Percentiles rank a stretch among this genome's conserved stretches.
Evolutionary conservation across 2,888 invertebrate species (phyloP).

Genomic region (Schizaphis graminum): DNA sequence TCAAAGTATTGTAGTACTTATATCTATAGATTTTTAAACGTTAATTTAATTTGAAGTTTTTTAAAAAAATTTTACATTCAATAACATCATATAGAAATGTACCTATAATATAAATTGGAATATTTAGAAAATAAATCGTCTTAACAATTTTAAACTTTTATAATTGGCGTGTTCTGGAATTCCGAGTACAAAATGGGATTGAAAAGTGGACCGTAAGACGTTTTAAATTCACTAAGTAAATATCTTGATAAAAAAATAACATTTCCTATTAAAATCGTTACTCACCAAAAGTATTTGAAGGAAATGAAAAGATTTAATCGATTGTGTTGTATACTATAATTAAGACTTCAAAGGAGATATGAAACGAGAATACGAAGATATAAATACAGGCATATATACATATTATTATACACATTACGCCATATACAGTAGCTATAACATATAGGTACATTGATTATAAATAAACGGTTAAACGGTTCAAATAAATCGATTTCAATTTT

Average conservation of each 20-base stretch:
- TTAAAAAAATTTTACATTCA: background rate
- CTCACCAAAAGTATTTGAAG: background rate
- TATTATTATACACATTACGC: background rate
- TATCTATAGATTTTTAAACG: background rate
- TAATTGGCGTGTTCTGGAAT: background rate
- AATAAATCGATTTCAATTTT: constrained; percentile 3
- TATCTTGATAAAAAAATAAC: background rate
- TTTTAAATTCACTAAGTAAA: background rate
- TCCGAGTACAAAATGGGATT: background rate
- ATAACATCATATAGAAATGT: background rate
- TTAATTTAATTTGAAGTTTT: background rate
- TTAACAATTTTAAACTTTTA: no score
- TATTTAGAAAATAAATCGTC: background rate
- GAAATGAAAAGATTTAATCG: background rate
- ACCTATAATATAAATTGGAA: background rate
- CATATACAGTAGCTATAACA: background rate
- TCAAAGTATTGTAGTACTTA: constrained; percentile 48
- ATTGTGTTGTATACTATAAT: background rate
- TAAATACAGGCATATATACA: background rate
- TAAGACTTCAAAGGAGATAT: background rate
- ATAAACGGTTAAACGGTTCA: constrained; percentile 19
- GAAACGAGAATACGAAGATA: background rate
- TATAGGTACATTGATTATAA: background rate
- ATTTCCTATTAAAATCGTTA: background rate
- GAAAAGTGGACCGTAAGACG: constrained; percentile 43